phyloP scores from a whole-genome alignment of 2,113 vertebrate species.

The Sylvilagus bachmani region DNA sequence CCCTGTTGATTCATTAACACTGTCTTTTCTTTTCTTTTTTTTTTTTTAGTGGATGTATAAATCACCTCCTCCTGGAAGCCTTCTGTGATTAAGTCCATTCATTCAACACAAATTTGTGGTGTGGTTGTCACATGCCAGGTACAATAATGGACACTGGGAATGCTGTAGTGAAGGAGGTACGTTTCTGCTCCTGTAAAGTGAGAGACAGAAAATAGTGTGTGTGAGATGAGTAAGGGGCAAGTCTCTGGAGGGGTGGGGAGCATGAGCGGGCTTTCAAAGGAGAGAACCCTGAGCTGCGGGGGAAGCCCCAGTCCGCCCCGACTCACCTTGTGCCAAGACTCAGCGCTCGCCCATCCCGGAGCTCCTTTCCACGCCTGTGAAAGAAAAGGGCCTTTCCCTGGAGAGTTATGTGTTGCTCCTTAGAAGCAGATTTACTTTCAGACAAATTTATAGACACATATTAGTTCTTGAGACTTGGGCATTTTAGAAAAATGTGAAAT shows the following conservation, averaged over 20 bases:
- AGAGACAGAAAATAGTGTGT: neutral
- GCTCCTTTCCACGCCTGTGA: neutral
- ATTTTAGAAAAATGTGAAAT: conserved; percentile 35
- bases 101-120: neutral
- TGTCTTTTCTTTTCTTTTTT: neutral
- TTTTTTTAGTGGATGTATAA: neutral
- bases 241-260: neutral
- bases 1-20: neutral
- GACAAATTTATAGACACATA: conserved; percentile 50
- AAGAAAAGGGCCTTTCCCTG: neutral
- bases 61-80: conserved; percentile 9
- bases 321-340: neutral
- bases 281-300: neutral
- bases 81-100: neutral
- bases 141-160: neutral
- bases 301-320: neutral
- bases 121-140: neutral
- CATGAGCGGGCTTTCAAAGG: neutral
- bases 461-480: conserved; percentile 22
- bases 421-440: conserved; percentile 56
- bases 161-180: neutral
- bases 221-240: neutral
- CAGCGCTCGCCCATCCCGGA: neutral
- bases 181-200: neutral
- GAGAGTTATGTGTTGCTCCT: conserved; percentile 27